phyloP scores from a whole-genome alignment of 1,140 invertebrate genomes.

The Spodoptera litura region DNA sequence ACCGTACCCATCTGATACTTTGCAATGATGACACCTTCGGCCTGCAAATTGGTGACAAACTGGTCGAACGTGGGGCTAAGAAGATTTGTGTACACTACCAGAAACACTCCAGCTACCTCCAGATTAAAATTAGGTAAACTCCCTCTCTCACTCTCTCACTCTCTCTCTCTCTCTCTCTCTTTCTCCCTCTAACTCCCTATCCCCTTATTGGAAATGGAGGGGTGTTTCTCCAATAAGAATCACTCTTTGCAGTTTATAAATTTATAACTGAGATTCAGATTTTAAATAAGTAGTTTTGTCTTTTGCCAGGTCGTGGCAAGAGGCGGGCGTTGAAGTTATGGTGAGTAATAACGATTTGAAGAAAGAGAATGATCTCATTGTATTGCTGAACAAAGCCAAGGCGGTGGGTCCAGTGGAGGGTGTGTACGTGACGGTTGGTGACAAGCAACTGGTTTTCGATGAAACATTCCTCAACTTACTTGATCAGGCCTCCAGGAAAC shows the following conservation, averaged over 20 bases:
- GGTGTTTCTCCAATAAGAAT: too few relatives aligned
- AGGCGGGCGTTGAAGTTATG: background rate
- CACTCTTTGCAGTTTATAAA: too few relatives aligned
- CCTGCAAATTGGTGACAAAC: constrained; percentile 54
- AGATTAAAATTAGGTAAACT: constrained; percentile 43
- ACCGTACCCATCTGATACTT: constrained; percentile 46
- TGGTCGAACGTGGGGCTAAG: constrained; percentile 56
- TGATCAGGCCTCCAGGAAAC: constrained; percentile 30
- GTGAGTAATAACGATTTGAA: background rate
- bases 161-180: too few relatives aligned
- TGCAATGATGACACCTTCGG: constrained; percentile 53
- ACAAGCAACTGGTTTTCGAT: background rate
- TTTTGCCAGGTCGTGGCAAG: constrained; percentile 12
- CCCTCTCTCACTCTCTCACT: too few relatives aligned
- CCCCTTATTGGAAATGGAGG: too few relatives aligned
- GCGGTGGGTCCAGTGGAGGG: background rate
- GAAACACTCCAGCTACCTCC: constrained; percentile 17
- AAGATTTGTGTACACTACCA: constrained; percentile 51
- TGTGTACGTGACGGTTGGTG: constrained; percentile 1
- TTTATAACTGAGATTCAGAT: too few relatives aligned
- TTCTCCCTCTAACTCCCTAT: too few relatives aligned
- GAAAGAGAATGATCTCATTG: background rate
- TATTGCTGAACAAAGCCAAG: background rate
- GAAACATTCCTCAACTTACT: constrained; percentile 12
- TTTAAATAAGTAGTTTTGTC: background rate